phyloP scores from a whole-genome alignment of 92 coral and sea anemone genomes.

The Phenganax subtilis region DNA sequence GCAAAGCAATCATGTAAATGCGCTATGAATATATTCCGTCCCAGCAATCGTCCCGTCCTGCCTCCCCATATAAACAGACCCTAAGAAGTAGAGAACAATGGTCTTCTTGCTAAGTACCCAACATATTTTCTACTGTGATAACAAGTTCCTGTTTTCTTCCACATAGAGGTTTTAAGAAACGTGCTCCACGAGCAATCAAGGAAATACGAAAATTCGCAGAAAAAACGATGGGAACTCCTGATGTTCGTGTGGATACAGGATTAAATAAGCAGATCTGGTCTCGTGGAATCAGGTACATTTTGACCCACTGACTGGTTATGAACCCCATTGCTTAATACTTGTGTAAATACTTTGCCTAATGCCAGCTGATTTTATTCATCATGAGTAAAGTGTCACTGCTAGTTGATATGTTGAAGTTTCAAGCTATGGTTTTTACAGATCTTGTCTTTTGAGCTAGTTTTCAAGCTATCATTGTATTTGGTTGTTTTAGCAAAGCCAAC shows the following conservation, averaged over 20 bases:
- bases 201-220: constrained; percentile 92
- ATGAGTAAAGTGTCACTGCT: too few relatives aligned
- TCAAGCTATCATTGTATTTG: too few relatives aligned
- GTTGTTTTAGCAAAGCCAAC: too few relatives aligned
- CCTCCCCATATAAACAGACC: too few relatives aligned
- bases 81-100: too few relatives aligned
- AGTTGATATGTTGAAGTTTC: too few relatives aligned
- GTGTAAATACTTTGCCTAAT: not conserved
- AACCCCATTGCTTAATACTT: not conserved
- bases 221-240: constrained; percentile 99
- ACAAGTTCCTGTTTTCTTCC: not conserved
- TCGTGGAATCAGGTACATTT: constrained; percentile 76
- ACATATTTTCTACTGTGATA: not conserved
- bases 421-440: too few relatives aligned
- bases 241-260: constrained; percentile 87
- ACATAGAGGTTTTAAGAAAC: constrained; percentile 84
- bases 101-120: not conserved
- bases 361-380: too few relatives aligned
- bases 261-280: constrained; percentile 98
- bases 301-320: not conserved
- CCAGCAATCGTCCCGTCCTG: too few relatives aligned
- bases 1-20: too few relatives aligned
- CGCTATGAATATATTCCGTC: too few relatives aligned
- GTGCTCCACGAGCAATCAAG: constrained; percentile 97
- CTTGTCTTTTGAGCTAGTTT: too few relatives aligned